Evolutionary conservation across 2,888 invertebrate species (phyloP), one percentile per base, ranked within the genome.

Genomic region (Limnephilus lunatus): DNA sequence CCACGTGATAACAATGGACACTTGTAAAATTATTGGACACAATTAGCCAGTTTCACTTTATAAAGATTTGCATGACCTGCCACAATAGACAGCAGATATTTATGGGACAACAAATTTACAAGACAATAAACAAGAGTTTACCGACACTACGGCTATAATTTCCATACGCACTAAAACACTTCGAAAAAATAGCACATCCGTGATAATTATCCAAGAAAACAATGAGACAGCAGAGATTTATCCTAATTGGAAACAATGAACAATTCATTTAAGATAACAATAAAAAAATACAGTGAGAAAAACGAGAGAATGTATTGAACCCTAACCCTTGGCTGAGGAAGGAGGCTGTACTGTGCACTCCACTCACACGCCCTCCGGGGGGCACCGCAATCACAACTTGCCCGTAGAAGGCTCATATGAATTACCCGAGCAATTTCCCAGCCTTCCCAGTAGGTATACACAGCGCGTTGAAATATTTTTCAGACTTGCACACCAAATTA

Each of bases 331-430:
- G 48, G 53, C 87, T 87, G 31, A 31, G 48, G 53, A 39, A 83
- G 83, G 32, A 35, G 83, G 83, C 39, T 83, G 87, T 31, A 31
- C 32, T 32, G 3, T 3, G 87, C 12, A 32, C 32, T 35, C 32
- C 2, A 32, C 82, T 90, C 90, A n/a, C 90, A 85, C 90, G 85
- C 90, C 35, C 90, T 35, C 85, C 32, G 85, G 32, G 68, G 89
- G 90, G 85, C 90, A 85, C 14, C 15, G 90, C 85, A 90, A 90
- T 90, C 68, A 90, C 82, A 82, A 53, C 48, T 30, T 32, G 35
- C 68, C 89, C 90, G 85, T 90, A 90, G 85, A 90, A 90, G 90
- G 90, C 30, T 48, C 25, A 83, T 68, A 90, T 90, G 53, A 90
- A 90, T 90, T 85, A 82, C 39, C 30, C 30, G 32, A 30, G 12